phyloP scores from a whole-genome alignment of 2,113 vertebrate genomes.

The Pao palembangensis region DNA sequence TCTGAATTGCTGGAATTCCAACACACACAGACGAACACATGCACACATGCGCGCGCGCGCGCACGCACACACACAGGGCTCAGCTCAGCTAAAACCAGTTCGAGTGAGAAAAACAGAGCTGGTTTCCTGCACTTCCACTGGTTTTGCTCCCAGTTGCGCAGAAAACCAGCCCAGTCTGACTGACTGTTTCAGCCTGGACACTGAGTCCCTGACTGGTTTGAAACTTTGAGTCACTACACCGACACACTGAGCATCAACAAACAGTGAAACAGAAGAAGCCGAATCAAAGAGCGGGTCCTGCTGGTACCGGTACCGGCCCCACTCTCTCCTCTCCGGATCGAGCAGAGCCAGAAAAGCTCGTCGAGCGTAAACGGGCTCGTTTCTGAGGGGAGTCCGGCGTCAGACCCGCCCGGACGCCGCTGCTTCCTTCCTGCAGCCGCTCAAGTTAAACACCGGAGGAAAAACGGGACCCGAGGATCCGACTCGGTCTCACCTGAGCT shows the following conservation, averaged over 20 bases:
- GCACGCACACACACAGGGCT: slow-evolving; percentile 9
- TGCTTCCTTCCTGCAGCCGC: slow-evolving; percentile 34
- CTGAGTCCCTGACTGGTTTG: no score
- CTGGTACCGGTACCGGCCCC: rapidly evolving
- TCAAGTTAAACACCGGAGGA: neutral
- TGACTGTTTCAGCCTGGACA: no score
- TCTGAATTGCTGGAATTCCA: slow-evolving; percentile 20
- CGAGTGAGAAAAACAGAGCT: no score
- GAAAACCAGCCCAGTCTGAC: no score
- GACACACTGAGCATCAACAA: no score
- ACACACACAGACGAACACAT: neutral
- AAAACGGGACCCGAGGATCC: neutral
- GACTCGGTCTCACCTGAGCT: slow-evolving; percentile 50
- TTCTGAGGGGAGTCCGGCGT: slow-evolving; percentile 14
- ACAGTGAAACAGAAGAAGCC: neutral
- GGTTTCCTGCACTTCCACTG: no score
- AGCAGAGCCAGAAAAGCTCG: rapidly evolving
- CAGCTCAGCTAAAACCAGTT: neutral
- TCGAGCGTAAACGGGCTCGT: neutral
- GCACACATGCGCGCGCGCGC: slow-evolving; percentile 4
- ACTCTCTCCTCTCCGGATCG: rapidly evolving
- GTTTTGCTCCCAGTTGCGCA: no score
- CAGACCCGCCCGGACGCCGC: slow-evolving; percentile 42
- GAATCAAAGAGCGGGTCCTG: rapidly evolving
- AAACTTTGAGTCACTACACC: no score